A percentile compares a stretch with the other conserved stretches of the same genome.
Conservation (phyloP, 2,888 invertebrate species). For the Pseudococcus longispinus region DNA sequence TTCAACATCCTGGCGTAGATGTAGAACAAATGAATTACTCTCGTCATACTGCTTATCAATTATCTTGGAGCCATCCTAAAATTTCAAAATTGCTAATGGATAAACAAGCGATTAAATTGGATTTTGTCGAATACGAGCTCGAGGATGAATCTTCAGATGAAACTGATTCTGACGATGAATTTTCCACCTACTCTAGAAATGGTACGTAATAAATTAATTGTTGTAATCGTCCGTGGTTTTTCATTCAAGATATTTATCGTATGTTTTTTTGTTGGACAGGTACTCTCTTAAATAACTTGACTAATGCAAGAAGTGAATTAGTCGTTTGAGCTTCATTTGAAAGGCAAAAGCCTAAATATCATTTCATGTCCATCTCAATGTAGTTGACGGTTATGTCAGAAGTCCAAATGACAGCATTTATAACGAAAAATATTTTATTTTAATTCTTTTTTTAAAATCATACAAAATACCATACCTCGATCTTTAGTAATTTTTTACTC, state of each 20-base stretch:
- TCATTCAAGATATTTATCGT: not conserved
- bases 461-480: not conserved
- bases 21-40: conserved; percentile 25
- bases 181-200: not conserved
- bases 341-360: not conserved
- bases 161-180: conserved; percentile 42
- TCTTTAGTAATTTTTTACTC: conserved; percentile 7
- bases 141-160: conserved; percentile 49
- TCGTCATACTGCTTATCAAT: conserved; percentile 48
- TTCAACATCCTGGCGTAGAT: conserved; percentile 1
- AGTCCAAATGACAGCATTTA: not conserved
- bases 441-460: not conserved
- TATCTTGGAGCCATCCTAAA: conserved; percentile 18
- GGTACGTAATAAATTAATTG: not conserved
- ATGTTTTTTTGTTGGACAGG: not conserved
- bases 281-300: not conserved
- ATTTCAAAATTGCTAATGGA: conserved; percentile 32
- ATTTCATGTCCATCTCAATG: not conserved
- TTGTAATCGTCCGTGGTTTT: not conserved
- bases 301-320: not conserved
- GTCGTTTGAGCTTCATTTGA: conserved; percentile 2
- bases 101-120: not conserved
- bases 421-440: not conserved
- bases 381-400: not conserved
- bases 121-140: conserved; percentile 10